Evolutionary conservation across 2,888 invertebrate genomes (phyloP).

Genomic region (Mystacides longicornis): DNA sequence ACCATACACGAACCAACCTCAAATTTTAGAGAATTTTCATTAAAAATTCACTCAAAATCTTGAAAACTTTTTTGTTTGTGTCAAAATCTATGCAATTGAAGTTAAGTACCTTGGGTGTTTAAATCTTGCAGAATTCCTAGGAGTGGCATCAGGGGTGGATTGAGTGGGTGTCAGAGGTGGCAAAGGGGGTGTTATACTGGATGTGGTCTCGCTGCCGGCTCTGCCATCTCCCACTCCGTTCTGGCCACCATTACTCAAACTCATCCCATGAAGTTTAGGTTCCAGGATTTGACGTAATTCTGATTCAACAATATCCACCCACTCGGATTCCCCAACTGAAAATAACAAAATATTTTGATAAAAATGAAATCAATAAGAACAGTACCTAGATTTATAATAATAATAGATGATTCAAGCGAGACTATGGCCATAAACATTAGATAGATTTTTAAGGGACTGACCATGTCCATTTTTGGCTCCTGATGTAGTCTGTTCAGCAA

Average conservation of each 20-base stretch:
- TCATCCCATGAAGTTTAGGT: slow-evolving; percentile 59
- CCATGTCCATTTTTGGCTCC: slow-evolving; percentile 23
- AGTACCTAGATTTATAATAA: too few species aligned
- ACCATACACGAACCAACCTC: too few species aligned
- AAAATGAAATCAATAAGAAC: too few species aligned
- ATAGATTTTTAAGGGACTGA: too few species aligned
- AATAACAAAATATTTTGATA: too few species aligned
- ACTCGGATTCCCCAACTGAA: slow-evolving; percentile 54
- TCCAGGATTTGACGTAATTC: slow-evolving; percentile 71
- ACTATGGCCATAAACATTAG: too few species aligned
- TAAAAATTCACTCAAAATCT: too few species aligned
- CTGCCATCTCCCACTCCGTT: slow-evolving; percentile 45
- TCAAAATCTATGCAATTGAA: too few species aligned
- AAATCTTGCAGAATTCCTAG: slow-evolving; percentile 38
- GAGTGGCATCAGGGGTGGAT: slow-evolving; percentile 39
- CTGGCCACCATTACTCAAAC: slow-evolving; percentile 35
- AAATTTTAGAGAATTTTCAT: too few species aligned
- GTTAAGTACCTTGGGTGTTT: slow-evolving; percentile 34
- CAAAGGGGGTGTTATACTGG: slow-evolving; percentile 70
- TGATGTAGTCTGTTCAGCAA: slow-evolving; percentile 15
- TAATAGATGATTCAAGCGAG: too few species aligned
- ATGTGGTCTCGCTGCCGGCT: slow-evolving; percentile 57
- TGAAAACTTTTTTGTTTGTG: too few species aligned
- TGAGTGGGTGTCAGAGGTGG: slow-evolving; percentile 68
- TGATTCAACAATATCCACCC: slow-evolving; percentile 76